Conservation (phyloP, 2,888 invertebrate genomes). For the Diabrotica balteata region DNA sequence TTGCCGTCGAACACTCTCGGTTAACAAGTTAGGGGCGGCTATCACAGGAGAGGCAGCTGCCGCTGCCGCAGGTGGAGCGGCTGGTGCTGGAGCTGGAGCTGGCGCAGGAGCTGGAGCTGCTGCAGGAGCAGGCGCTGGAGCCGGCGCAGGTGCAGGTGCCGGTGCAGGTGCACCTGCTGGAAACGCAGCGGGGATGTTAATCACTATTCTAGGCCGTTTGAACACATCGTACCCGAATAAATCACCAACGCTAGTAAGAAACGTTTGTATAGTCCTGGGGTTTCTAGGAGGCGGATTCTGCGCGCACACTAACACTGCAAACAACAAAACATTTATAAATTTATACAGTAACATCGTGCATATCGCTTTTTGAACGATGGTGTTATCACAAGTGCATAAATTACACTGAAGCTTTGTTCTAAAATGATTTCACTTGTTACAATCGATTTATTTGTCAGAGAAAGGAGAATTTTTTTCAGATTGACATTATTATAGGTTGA, state of each 20-base stretch:
- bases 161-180: constrained; percentile 35
- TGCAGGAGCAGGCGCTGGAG: constrained; percentile 34
- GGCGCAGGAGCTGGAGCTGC: constrained; percentile 33
- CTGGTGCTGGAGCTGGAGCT: constrained; percentile 36
- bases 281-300: constrained; percentile 40
- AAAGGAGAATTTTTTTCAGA: constrained; percentile 50
- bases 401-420: constrained; percentile 46
- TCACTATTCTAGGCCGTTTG: constrained; percentile 46
- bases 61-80: constrained; percentile 36
- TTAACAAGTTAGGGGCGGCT: constrained; percentile 47
- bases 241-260: constrained; percentile 56
- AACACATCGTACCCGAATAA: constrained; percentile 58
- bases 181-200: constrained; percentile 34
- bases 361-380: constrained; percentile 36
- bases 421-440: constrained; percentile 52
- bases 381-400: constrained; percentile 42
- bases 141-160: constrained; percentile 36
- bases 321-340: constrained; percentile 35
- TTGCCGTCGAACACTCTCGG: constrained; percentile 55
- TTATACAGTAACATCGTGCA: constrained; percentile 46
- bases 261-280: constrained; percentile 57
- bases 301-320: constrained; percentile 25
- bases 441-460: constrained; percentile 51
- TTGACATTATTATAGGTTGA: constrained; percentile 49
- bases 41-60: constrained; percentile 42